Conservation (phyloP, 2,888 invertebrate species). For the Halictus ligatus region DNA sequence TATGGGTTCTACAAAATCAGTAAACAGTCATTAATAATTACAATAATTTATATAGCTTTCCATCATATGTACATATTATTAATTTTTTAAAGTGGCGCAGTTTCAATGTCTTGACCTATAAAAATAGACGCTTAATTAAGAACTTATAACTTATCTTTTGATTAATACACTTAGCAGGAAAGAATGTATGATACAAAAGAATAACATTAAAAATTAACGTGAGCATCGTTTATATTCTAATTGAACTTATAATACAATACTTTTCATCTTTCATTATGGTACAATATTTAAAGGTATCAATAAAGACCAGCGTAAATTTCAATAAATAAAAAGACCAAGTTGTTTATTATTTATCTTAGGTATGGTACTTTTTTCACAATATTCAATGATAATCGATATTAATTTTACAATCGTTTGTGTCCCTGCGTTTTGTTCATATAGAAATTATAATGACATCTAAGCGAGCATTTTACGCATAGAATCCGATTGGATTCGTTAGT, state of each 20-base stretch:
- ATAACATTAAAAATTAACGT: neutral
- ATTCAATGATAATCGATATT: slow-evolving; percentile 67
- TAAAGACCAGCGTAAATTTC: slow-evolving; percentile 48
- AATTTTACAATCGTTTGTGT: slow-evolving; percentile 71
- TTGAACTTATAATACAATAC: slow-evolving; percentile 21
- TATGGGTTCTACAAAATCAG: neutral
- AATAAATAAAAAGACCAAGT: slow-evolving; percentile 77
- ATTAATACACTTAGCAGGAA: slow-evolving; percentile 5
- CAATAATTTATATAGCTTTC: slow-evolving; percentile 14
- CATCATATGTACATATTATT: slow-evolving; percentile 18
- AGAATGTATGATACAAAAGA: slow-evolving; percentile 1
- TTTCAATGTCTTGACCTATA: neutral
- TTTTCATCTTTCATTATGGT: slow-evolving; percentile 10
- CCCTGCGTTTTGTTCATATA: slow-evolving; percentile 50
- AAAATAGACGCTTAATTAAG: slow-evolving; percentile 10
- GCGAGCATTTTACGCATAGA: slow-evolving; percentile 29
- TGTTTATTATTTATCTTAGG: slow-evolving; percentile 73
- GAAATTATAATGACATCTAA: slow-evolving; percentile 41
- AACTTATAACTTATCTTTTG: neutral
- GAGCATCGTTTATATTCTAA: slow-evolving; percentile 17
- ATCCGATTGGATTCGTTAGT: slow-evolving; percentile 37
- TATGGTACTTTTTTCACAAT: slow-evolving; percentile 71
- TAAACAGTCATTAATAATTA: slow-evolving; percentile 11
- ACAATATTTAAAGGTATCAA: slow-evolving; percentile 31
- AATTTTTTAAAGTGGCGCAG: neutral